These are phyloP conservation scores for Glomeris marginata DNA, from an alignment of 2,888 invertebrate species.

Conservation along the genomic window DNA sequence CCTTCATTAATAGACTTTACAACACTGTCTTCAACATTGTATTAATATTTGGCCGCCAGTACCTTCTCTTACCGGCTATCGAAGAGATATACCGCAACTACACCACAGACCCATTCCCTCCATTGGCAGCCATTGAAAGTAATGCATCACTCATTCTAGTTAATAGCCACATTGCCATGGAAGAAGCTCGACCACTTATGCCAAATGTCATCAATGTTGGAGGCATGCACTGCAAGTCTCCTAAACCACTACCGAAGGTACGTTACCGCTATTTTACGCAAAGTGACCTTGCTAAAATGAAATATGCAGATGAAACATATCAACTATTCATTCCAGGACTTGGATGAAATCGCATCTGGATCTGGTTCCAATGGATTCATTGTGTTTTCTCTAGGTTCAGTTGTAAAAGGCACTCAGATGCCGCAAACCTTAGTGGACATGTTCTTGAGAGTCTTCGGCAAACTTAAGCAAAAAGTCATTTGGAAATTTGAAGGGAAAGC, in stretches of 20 bases:
- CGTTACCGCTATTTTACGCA: neutral
- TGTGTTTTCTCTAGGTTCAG: constrained; percentile 8
- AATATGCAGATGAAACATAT: too few relatives aligned
- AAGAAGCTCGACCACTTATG: constrained; percentile 3
- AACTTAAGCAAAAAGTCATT: constrained; percentile 2
- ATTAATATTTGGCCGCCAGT: neutral
- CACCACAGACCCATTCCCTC: neutral
- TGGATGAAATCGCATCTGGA: constrained; percentile 1
- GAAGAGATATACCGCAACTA: neutral
- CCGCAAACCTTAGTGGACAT: neutral
- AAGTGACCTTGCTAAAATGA: too few relatives aligned
- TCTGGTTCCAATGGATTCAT: constrained; percentile 4
- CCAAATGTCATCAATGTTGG: constrained; percentile 6
- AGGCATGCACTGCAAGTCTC: constrained; percentile 8
- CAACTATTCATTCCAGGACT: neutral
- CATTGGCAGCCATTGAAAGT: neutral
- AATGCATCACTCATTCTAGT: constrained; percentile 5
- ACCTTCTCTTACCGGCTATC: neutral
- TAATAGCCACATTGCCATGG: neutral
- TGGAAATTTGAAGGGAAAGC: constrained; percentile 5
- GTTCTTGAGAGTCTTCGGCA: neutral
- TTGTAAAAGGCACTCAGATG: neutral
- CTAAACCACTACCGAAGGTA: constrained; percentile 4
- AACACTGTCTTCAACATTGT: neutral
- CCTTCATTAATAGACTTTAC: neutral